phyloP scores from a whole-genome alignment of 2,888 invertebrate genomes.

The Heteromyza rotundicornis region DNA sequence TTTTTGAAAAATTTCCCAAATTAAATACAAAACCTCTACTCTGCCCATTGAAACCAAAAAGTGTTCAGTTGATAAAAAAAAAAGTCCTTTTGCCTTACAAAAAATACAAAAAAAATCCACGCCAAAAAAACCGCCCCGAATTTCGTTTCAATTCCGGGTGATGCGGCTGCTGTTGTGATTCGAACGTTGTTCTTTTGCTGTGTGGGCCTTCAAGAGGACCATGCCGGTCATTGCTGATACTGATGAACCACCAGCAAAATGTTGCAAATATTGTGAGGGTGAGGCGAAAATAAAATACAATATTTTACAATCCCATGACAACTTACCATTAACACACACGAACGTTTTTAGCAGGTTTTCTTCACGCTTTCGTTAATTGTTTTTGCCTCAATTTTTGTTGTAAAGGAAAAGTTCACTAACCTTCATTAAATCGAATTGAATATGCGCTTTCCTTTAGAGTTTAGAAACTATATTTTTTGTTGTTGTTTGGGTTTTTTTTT shows the following conservation, averaged over 20 bases:
- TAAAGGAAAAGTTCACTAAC: conserved; percentile 43
- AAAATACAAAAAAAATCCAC: background rate
- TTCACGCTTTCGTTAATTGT: background rate
- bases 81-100: background rate
- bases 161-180: conserved; percentile 39
- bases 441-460: conserved; percentile 38
- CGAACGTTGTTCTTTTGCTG: conserved; percentile 35
- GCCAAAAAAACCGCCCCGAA: no score
- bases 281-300: no score
- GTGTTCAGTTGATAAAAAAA: background rate
- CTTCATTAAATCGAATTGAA: conserved; percentile 31
- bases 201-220: conserved; percentile 61
- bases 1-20: no score
- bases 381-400: background rate
- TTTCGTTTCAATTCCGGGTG: conserved; percentile 32
- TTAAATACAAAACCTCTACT: no score
- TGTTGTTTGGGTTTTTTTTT: background rate
- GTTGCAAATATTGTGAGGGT: conserved; percentile 94
- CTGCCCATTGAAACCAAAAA: background rate
- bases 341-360: no score
- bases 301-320: background rate
- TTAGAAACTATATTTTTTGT: background rate
- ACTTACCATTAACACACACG: no score
- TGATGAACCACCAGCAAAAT: conserved; percentile 84
- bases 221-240: conserved; percentile 71